Evolutionary conservation across 1,140 invertebrate species (phyloP).

Genomic region (Drosophila simulans): DNA sequence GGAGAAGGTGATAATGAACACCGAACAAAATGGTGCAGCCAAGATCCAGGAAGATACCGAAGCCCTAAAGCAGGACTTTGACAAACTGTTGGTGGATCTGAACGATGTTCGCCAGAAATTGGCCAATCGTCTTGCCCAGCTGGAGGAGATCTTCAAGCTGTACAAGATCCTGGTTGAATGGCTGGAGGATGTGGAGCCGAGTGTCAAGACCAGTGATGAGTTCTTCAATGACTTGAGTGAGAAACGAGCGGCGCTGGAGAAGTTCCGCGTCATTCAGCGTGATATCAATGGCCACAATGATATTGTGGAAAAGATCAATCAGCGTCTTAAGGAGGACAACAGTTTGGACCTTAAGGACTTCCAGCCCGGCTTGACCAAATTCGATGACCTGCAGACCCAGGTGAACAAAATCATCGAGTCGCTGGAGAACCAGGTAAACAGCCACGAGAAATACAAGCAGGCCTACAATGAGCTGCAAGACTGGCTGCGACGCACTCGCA

Average conservation of each 20-base stretch:
- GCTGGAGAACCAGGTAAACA: slow-evolving; percentile 92
- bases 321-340: slow-evolving; percentile 88
- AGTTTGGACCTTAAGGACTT: slow-evolving; percentile 89
- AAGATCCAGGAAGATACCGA: slow-evolving; percentile 96
- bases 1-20: slow-evolving; percentile 96
- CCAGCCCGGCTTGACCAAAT: slow-evolving; percentile 89
- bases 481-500: slow-evolving; percentile 93
- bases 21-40: slow-evolving; percentile 92
- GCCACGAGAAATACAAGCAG: slow-evolving; percentile 94
- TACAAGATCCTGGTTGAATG: slow-evolving; percentile 92
- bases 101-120: slow-evolving; percentile 91
- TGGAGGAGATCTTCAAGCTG: slow-evolving; percentile 94
- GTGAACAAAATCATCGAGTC: slow-evolving; percentile 89
- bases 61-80: slow-evolving; percentile 94
- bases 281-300: slow-evolving; percentile 92
- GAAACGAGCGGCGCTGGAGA: slow-evolving; percentile 94
- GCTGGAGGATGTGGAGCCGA: slow-evolving; percentile 94
- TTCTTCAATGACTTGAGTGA: slow-evolving; percentile 94
- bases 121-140: slow-evolving; percentile 88
- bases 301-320: slow-evolving; percentile 89
- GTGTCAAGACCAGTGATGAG: slow-evolving; percentile 89
- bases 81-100: slow-evolving; percentile 92
- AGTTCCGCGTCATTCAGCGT: slow-evolving; percentile 90
- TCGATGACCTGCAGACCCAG: slow-evolving; percentile 88
- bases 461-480: slow-evolving; percentile 93